Evolutionary conservation across 2,888 invertebrate genomes (phyloP), one percentile per base, ranked within the genome.

Genomic region (Anthophora plumipes): DNA sequence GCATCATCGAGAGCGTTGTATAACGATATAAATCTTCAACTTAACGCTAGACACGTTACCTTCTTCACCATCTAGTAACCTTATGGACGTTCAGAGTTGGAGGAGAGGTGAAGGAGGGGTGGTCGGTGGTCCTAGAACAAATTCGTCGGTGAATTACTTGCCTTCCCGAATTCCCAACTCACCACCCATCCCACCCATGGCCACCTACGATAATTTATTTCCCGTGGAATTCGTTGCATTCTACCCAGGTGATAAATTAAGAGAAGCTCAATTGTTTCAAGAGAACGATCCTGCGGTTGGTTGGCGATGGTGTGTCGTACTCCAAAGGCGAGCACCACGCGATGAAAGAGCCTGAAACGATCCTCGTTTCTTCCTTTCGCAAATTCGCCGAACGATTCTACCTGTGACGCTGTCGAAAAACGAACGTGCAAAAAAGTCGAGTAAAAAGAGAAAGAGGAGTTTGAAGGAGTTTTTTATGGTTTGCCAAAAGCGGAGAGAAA

Each of bases 241-340:
- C 89, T 87, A 82, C 80, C 55, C 52, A 43, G 82, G 86, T 85
- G 87, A 91, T 91, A 91, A 91, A 91, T 91, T 90, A 85, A 87
- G 85, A 86, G 89, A 82, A 85, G 88, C 90, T 87, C 89, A 89
- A 90, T 91, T 90, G 88, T 90, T 90, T 87, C 85, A 82, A 83
- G 88, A 73, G 87, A 86, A 85, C 81, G 88, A 88, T 84, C 78
- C 81, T 81, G 83, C 68, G 86, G 80, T 66, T 74, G 82, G 78
- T 55, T 82, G 70, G 60, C 57, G 57, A 57, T 41, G 73, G 73
- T 78, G 69, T 50, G 66, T 69, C 74, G 75, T 12, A 59, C 64
- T 68, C 55, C 83, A 60, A 69, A 76, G 67, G 71, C 74, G 70
- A 54, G 7, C 55, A 8, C 22, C 7, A 14, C 46, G n/a, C n/a